A percentile compares a stretch with the other conserved stretches of the same genome.
Evolutionary conservation across 2,797 vertebrate genomes (phyloP).

Genomic region (Sylvia borin): DNA sequence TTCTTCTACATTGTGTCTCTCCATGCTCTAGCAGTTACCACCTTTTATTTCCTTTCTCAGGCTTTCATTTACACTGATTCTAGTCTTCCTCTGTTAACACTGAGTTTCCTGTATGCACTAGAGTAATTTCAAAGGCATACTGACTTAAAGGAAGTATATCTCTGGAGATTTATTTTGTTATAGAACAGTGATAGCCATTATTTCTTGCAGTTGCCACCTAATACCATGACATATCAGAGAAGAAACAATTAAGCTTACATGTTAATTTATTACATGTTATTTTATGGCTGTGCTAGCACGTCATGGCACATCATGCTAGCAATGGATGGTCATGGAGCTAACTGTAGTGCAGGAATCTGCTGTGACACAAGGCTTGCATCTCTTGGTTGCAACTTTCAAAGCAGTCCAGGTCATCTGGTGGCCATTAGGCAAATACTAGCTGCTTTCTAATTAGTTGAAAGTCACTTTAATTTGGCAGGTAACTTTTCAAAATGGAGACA

Average conservation of each 20-base stretch:
- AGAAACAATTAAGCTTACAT: background rate
- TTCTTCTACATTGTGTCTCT: background rate
- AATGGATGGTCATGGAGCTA: background rate
- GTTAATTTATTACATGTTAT: background rate
- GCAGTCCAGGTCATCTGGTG: background rate
- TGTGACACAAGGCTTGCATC: background rate
- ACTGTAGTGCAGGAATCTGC: background rate
- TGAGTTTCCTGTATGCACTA: background rate
- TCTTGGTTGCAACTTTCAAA: background rate
- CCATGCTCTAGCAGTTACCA: background rate
- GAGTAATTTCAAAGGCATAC: background rate
- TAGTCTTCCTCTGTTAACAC: background rate
- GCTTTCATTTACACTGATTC: background rate
- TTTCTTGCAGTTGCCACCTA: background rate
- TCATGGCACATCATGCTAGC: accelerated
- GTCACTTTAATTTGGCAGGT: background rate
- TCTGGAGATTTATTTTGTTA: background rate
- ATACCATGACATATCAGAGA: background rate
- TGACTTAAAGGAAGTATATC: background rate
- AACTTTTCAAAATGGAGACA: background rate
- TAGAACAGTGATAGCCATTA: background rate
- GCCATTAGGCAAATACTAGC: background rate
- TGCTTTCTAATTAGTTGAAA: background rate
- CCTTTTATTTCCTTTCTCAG: background rate
- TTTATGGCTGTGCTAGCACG: background rate